phyloP scores from a whole-genome alignment of 2,888 invertebrate genomes.

The Hydropsyche betteni region DNA sequence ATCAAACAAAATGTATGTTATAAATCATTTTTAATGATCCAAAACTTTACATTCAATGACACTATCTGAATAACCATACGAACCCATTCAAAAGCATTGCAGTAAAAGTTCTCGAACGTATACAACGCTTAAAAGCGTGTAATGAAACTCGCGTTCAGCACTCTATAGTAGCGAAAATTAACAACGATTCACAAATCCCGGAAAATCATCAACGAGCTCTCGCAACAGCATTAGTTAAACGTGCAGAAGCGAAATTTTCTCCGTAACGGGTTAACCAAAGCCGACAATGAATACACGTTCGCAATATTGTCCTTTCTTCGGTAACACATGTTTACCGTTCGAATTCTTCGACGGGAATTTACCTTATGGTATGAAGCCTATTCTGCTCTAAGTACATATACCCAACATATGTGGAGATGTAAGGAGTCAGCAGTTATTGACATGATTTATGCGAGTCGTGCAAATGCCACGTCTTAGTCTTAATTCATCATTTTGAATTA shows the following conservation, averaged over 20 bases:
- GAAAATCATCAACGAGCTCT: not conserved
- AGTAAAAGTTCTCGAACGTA: not conserved
- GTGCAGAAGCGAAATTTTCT: not conserved
- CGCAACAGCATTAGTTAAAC: not conserved
- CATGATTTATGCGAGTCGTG: conserved; percentile 7
- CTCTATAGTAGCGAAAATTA: not conserved
- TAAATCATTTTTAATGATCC: too few species aligned
- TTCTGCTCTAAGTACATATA: not conserved
- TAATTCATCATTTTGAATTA: conserved; percentile 3
- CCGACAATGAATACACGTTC: too few species aligned
- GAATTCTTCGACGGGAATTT: too few species aligned
- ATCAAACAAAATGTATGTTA: too few species aligned
- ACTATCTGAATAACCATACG: too few species aligned
- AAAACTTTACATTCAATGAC: too few species aligned
- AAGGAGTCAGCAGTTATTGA: conserved; percentile 2
- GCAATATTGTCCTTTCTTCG: too few species aligned
- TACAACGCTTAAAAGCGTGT: not conserved
- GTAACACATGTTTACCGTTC: too few species aligned
- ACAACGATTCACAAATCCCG: not conserved
- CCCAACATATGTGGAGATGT: not conserved
- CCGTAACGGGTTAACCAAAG: not conserved
- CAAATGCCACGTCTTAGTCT: not conserved
- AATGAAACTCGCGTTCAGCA: not conserved
- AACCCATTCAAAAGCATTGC: too few species aligned
- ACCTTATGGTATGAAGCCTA: too few species aligned